Percentiles rank a stretch among this genome's conserved stretches.
Evolutionary conservation across 2,888 invertebrate species (phyloP).

Genomic region (Heliconius ismenius): DNA sequence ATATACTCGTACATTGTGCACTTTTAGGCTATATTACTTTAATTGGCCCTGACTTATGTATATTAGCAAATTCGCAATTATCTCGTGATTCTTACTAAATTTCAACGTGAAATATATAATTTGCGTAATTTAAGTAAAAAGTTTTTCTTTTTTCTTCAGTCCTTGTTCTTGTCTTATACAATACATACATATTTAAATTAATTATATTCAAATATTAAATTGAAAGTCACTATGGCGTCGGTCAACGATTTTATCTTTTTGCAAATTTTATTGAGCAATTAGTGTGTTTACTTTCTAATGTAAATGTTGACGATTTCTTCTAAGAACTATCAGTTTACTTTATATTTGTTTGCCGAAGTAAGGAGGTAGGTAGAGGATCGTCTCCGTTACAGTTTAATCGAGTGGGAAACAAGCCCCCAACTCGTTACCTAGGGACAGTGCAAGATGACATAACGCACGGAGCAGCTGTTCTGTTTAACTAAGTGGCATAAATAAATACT

Average conservation of each 20-base stretch:
- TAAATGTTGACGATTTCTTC: neutral
- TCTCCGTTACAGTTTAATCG: too few species aligned
- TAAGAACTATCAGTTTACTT: neutral
- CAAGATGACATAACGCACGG: neutral
- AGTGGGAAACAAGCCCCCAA: neutral
- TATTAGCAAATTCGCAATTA: neutral
- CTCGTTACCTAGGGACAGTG: too few species aligned
- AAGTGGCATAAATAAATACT: constrained; percentile 7
- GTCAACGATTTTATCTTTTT: constrained; percentile 14
- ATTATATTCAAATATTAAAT: constrained; percentile 4
- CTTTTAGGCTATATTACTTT: too few species aligned
- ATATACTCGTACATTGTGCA: too few species aligned
- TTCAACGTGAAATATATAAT: neutral
- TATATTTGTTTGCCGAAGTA: neutral
- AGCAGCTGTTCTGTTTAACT: constrained; percentile 23
- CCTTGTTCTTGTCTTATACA: neutral
- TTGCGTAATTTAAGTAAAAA: neutral
- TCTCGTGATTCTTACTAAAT: neutral
- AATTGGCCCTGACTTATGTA: too few species aligned
- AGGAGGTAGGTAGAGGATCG: neutral
- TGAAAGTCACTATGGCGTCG: neutral
- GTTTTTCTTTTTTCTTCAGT: neutral
- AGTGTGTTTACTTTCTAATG: constrained; percentile 19
- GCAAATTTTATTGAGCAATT: constrained; percentile 24
- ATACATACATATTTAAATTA: neutral